Evolutionary conservation across 2,797 vertebrate species (phyloP).

Genomic region (Dendrocincla tyrannina): DNA sequence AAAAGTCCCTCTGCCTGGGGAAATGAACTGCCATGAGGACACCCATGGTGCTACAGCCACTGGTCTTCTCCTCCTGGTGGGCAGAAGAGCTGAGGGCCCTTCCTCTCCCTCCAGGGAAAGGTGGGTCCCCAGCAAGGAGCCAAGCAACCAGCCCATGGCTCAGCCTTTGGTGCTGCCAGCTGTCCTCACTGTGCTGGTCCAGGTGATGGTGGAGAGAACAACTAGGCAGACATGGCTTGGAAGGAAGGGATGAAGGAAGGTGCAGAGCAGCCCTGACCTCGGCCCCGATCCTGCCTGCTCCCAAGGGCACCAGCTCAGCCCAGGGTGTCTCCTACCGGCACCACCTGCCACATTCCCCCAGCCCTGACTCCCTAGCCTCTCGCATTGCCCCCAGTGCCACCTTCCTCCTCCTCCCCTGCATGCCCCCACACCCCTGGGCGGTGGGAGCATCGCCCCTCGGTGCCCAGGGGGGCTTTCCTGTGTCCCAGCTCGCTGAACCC

Average conservation of each 20-base stretch:
- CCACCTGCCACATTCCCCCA: not conserved
- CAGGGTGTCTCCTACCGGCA: not conserved
- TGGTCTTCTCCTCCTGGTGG: not conserved
- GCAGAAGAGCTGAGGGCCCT: not conserved
- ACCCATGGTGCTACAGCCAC: not conserved
- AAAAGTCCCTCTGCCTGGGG: not conserved
- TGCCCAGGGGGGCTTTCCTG: not conserved
- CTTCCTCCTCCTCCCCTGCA: not conserved
- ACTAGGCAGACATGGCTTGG: not conserved
- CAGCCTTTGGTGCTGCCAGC: not conserved
- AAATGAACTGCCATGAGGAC: not conserved
- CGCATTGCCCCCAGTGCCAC: not conserved
- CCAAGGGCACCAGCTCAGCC: not conserved
- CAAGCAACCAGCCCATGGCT: not conserved
- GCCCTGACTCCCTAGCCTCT: not conserved
- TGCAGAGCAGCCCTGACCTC: not conserved
- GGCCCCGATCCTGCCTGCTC: not conserved
- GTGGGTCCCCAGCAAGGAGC: not conserved
- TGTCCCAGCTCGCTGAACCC: not conserved
- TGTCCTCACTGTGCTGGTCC: not conserved
- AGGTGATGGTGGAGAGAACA: not conserved
- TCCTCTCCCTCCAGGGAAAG: fast-evolving
- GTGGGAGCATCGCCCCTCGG: not conserved
- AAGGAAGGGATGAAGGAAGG: not conserved
- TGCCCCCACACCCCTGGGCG: not conserved